These are phyloP conservation scores for Dolichoris vasculosae DNA, from an alignment of 1,140 invertebrate species.

Conservation along the genomic window DNA sequence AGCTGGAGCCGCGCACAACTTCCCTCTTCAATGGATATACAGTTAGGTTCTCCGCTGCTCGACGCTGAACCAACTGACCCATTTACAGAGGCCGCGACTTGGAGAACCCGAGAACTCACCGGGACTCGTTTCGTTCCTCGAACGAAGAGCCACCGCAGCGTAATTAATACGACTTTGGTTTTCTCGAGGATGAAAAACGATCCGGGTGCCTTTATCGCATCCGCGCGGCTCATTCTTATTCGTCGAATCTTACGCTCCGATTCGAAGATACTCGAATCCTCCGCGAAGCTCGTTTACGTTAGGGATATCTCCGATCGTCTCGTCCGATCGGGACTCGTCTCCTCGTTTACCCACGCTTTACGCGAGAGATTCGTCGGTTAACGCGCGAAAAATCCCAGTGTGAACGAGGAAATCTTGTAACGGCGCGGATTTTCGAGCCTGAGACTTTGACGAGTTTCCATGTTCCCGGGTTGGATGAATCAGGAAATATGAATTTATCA, in stretches of 20 bases:
- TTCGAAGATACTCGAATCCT: not conserved
- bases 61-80: slow-evolving; percentile 36
- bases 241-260: slow-evolving; percentile 1
- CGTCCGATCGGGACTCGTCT: not conserved
- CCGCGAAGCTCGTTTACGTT: not conserved
- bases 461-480: not conserved
- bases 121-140: slow-evolving; percentile 44
- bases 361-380: not conserved
- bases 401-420: not conserved
- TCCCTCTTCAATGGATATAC: slow-evolving; percentile 31
- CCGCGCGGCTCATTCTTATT: not conserved
- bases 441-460: not conserved
- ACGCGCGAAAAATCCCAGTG: not conserved
- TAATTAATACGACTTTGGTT: slow-evolving; percentile 34
- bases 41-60: slow-evolving; percentile 21
- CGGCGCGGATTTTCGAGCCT: not conserved
- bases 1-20: not conserved
- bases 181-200: slow-evolving; percentile 21
- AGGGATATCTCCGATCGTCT: not conserved
- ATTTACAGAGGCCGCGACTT: slow-evolving; percentile 25
- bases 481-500: not conserved
- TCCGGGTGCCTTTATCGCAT: not conserved
- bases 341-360: not conserved
- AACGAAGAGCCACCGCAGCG: not conserved
- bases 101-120: slow-evolving; percentile 20